Conservation (phyloP, 2,113 vertebrate genomes). For the Telmatochromis sp. region DNA sequence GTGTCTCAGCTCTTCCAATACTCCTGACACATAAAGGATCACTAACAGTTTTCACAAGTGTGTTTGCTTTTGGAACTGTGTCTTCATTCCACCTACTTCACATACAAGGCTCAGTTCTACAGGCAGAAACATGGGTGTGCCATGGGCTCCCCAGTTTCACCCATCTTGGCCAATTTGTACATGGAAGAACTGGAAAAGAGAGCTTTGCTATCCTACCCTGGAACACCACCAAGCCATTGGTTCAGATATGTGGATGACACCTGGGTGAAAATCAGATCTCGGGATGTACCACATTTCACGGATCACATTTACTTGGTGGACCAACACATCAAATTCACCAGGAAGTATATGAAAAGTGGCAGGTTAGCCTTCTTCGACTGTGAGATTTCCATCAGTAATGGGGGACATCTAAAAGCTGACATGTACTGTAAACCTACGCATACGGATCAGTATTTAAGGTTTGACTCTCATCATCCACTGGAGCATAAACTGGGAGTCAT, state of each 20-base stretch:
- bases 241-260: neutral
- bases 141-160: neutral
- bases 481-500: accelerated
- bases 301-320: neutral
- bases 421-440: accelerated
- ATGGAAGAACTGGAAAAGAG: neutral
- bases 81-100: neutral
- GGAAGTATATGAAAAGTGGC: neutral
- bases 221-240: neutral
- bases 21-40: neutral
- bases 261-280: neutral
- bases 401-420: neutral
- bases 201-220: neutral
- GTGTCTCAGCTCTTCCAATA: neutral
- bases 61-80: neutral
- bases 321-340: neutral
- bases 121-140: neutral
- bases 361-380: neutral
- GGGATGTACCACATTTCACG: neutral
- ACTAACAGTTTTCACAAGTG: neutral
- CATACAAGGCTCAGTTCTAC: neutral
- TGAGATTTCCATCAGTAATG: neutral
- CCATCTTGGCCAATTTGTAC: neutral
- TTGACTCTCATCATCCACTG: neutral
- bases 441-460: neutral